Conservation (phyloP, 2,797 vertebrate species). For the Mus spretus region DNA sequence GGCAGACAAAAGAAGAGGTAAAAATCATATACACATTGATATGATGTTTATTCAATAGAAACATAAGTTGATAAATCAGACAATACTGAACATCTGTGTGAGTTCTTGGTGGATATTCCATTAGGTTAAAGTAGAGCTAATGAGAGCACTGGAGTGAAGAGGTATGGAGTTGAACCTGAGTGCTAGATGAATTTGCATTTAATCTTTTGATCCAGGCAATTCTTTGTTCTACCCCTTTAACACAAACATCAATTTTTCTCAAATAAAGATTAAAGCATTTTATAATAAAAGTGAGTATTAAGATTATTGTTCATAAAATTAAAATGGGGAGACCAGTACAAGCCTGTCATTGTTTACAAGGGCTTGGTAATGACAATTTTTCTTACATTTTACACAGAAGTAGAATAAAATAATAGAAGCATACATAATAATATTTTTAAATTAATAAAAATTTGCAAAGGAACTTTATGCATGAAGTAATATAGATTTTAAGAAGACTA, state of each 20-base stretch:
- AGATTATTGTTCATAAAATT: background rate
- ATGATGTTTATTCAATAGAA: conserved; percentile 63
- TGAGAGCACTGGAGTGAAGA: conserved; percentile 73
- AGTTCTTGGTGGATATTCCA: conserved; percentile 70
- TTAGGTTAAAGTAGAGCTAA: conserved; percentile 71
- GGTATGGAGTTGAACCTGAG: conserved; percentile 53
- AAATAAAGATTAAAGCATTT: conserved; percentile 63
- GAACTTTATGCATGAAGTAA: background rate
- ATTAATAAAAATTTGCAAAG: background rate
- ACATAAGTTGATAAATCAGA: conserved; percentile 63
- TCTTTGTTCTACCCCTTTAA: conserved; percentile 74
- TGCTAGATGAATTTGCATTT: conserved; percentile 70
- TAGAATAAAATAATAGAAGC: background rate
- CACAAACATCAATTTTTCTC: conserved; percentile 72
- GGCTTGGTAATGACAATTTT: background rate
- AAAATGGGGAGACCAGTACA: background rate
- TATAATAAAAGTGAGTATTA: background rate
- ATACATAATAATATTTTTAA: background rate
- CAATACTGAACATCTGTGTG: conserved; percentile 32
- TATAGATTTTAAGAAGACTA: background rate
- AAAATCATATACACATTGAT: background rate
- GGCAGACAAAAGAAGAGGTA: background rate
- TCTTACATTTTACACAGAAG: background rate
- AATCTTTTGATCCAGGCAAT: conserved; percentile 66
- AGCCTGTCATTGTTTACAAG: background rate